Evolutionary conservation across 1,140 invertebrate species (phyloP).

Genomic region (Coelopa frigida): DNA sequence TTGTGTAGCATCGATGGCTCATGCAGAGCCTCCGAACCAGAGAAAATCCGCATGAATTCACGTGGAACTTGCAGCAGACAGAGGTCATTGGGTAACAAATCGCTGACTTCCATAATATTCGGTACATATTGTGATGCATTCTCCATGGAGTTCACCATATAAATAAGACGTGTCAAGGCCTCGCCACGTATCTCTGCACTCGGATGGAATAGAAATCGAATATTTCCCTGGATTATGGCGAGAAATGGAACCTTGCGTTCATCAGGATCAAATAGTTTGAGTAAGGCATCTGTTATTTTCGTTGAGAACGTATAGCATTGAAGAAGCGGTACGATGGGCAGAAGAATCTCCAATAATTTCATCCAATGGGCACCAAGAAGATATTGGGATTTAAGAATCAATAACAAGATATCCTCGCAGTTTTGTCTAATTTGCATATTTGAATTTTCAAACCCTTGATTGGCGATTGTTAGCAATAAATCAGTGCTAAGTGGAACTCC

Average conservation of each 20-base stretch:
- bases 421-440: slow-evolving; percentile 2
- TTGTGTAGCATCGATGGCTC: slow-evolving; percentile 10
- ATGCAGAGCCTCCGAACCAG: slow-evolving; percentile 7
- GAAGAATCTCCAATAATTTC: slow-evolving; percentile 15
- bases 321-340: slow-evolving; percentile 25
- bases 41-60: slow-evolving; percentile 19
- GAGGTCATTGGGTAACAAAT: slow-evolving; percentile 17
- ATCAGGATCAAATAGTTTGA: slow-evolving; percentile 24
- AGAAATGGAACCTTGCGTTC: slow-evolving; percentile 7
- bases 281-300: slow-evolving; percentile 12
- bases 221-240: slow-evolving; percentile 21
- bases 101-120: slow-evolving; percentile 11
- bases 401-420: slow-evolving; percentile 11
- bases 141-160: slow-evolving; percentile 13
- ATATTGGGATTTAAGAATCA: slow-evolving; percentile 16
- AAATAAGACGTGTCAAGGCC: slow-evolving; percentile 17
- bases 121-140: slow-evolving; percentile 12
- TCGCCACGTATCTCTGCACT: slow-evolving; percentile 16
- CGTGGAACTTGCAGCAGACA: slow-evolving; percentile 17
- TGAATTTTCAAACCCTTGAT: slow-evolving; percentile 2
- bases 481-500: slow-evolving; percentile 25
- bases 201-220: slow-evolving; percentile 26
- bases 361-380: slow-evolving; percentile 12
- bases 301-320: slow-evolving; percentile 16
- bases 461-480: slow-evolving; percentile 23